phyloP scores from a whole-genome alignment of 2,113 vertebrate genomes.

The Sylvicapra grimmia region DNA sequence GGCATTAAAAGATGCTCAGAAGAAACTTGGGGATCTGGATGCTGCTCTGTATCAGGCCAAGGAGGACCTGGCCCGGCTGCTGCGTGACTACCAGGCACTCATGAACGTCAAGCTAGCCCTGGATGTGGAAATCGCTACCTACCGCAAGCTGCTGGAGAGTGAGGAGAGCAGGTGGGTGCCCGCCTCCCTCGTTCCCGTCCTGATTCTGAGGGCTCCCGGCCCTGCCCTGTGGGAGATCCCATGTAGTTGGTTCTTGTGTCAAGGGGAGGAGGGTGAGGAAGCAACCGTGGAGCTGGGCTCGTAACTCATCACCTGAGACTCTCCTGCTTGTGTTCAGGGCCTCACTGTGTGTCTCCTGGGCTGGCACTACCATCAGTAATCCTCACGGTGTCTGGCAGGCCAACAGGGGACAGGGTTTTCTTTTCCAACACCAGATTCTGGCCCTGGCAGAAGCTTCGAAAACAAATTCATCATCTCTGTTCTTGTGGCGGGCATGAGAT shows the following conservation, averaged over 20 bases:
- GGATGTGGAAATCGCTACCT: constrained; percentile 95
- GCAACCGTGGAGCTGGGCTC: background rate
- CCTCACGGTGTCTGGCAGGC: background rate
- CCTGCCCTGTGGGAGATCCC: background rate
- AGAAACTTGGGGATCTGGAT: constrained; percentile 87
- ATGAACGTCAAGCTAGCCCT: constrained; percentile 93
- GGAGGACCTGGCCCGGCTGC: constrained; percentile 90
- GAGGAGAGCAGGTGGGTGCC: constrained; percentile 89
- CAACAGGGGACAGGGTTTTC: background rate
- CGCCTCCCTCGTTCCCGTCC: too few species aligned
- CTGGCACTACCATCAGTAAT: background rate
- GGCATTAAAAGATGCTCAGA: constrained; percentile 88
- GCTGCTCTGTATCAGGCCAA: constrained; percentile 89
- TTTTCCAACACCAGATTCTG: background rate
- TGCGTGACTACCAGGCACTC: constrained; percentile 93
- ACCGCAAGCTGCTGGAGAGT: constrained; percentile 91
- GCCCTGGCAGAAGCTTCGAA: background rate
- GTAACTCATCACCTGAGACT: background rate
- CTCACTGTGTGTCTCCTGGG: background rate
- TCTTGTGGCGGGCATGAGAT: background rate
- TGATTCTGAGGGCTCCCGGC: background rate
- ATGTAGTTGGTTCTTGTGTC: background rate
- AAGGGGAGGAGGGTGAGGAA: background rate
- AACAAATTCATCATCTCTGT: background rate
- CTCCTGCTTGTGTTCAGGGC: background rate